Base-by-base conservation (phyloP, 2,888 invertebrate genomes). In the Caenorhabditis sp. region DNA sequence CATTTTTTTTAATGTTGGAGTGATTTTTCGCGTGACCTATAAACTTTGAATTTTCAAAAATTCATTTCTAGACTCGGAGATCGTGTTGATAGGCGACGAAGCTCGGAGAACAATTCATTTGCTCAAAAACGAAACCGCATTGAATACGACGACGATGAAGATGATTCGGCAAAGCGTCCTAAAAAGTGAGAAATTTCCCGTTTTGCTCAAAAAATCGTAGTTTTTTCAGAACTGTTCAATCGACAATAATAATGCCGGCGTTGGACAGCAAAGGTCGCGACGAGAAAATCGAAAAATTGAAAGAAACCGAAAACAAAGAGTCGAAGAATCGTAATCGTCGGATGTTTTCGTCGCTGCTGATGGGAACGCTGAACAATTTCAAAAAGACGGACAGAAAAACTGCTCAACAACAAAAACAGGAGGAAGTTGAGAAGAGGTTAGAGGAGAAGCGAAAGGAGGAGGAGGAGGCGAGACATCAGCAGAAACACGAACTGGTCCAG, bases 281-380 rank as follows among this genome's bases (percentile, higher is more conserved):
- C 88, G 93, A 93, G 88, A 93, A 93, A 36, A 91, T 92, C 78
- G 92, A 92, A 73, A 94, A 93, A 58, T 95, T 94, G 89, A 93
- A 92, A 31, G 79, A 80, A 58, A 77, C 60, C 8, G 84, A 85
- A 59, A 81, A 82, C 59, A 81, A 79, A 55, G 86, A 83, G 53
- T 81, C 81, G 24, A 73, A 69, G 17, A 78, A 73, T 31, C 89
- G 97, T 79, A 97, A 97, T 89, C 91, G 93, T 76, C 91, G 97
- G 67, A 97, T 99, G 93, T 97, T 99, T 90, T 96, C 97, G 10
- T 82, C 77, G 53, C 93, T 95, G 23, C 90, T 99, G 54, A 89
- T 97, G 63, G 97, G 97, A 4, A 97, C 97, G 17, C 89, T 99
- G 81, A 94, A 95, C 88, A 94, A 94, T 88, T 97, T 97, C 88